Evolutionary conservation across 1,140 invertebrate species (phyloP).

Genomic region (Laodelphax striatellus): DNA sequence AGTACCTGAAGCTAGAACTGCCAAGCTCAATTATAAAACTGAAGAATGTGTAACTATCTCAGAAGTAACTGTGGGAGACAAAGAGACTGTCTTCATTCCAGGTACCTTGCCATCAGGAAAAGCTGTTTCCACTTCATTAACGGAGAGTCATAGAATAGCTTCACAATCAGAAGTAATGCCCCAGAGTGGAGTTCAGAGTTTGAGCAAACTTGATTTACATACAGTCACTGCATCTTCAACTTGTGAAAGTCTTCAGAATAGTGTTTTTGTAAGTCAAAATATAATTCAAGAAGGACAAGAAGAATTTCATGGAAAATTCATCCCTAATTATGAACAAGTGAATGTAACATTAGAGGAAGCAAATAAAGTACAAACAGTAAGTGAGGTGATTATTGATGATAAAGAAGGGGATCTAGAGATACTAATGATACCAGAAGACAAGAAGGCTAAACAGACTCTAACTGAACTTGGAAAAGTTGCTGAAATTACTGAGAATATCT

Average conservation of each 20-base stretch:
- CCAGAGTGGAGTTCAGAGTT: slow-evolving; percentile 26
- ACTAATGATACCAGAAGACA: slow-evolving; percentile 18
- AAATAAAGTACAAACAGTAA: slow-evolving; percentile 22
- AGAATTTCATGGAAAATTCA: slow-evolving; percentile 19
- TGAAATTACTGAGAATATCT: slow-evolving; percentile 17
- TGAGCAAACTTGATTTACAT: slow-evolving; percentile 19
- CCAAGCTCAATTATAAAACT: slow-evolving; percentile 27
- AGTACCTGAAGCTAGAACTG: slow-evolving; percentile 28
- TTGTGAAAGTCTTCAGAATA: slow-evolving; percentile 26
- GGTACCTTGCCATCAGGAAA: slow-evolving; percentile 24
- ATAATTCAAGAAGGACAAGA: slow-evolving; percentile 25
- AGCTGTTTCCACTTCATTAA: slow-evolving; percentile 27
- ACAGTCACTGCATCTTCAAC: slow-evolving; percentile 27
- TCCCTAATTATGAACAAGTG: slow-evolving; percentile 16
- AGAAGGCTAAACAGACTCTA: slow-evolving; percentile 14
- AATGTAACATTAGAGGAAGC: slow-evolving; percentile 19
- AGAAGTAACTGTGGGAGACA: slow-evolving; percentile 36
- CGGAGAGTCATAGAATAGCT: slow-evolving; percentile 31
- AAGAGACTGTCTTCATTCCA: slow-evolving; percentile 30
- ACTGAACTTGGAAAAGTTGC: slow-evolving; percentile 16
- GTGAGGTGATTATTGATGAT: slow-evolving; percentile 23
- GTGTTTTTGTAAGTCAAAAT: slow-evolving; percentile 27
- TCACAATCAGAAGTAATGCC: slow-evolving; percentile 30
- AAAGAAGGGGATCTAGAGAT: slow-evolving; percentile 20
- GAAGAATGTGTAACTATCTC: slow-evolving; percentile 37